Evolutionary conservation across 2,888 invertebrate genomes (phyloP).

Genomic region (Hydropsyche betteni): DNA sequence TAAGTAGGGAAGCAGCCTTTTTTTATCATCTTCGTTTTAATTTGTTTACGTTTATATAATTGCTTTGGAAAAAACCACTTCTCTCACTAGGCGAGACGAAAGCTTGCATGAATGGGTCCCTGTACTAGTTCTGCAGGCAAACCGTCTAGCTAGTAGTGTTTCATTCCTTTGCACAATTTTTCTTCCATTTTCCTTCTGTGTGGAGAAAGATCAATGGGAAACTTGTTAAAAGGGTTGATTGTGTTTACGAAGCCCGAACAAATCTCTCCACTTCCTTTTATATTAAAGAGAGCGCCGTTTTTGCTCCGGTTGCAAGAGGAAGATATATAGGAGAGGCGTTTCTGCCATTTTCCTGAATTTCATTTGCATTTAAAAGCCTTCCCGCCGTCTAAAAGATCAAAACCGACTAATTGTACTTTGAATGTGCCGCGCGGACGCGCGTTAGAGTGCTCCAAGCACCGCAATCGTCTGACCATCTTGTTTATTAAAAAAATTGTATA

Average conservation of each 20-base stretch:
- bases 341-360: slow-evolving; percentile 37
- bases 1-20: too few species aligned
- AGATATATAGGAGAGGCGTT: slow-evolving; percentile 32
- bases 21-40: too few species aligned
- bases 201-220: slow-evolving; percentile 43
- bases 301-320: slow-evolving; percentile 25
- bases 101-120: slow-evolving; percentile 2
- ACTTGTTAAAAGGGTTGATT: slow-evolving; percentile 44
- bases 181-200: slow-evolving; percentile 35
- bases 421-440: not conserved
- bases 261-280: slow-evolving; percentile 41
- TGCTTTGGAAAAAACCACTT: too few species aligned
- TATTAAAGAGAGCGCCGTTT: slow-evolving; percentile 36
- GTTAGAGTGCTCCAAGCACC: not conserved
- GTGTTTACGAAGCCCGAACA: slow-evolving; percentile 42
- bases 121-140: not conserved
- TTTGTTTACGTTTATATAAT: too few species aligned
- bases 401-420: slow-evolving; percentile 37
- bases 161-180: slow-evolving; percentile 38
- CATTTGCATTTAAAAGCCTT: slow-evolving; percentile 40
- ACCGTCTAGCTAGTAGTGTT: slow-evolving; percentile 33
- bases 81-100: too few species aligned
- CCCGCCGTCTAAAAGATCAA: slow-evolving; percentile 39
- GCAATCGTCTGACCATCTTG: too few species aligned
- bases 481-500: too few species aligned